Base-by-base conservation (phyloP, 2,888 invertebrate species). In the Nineta flava region DNA sequence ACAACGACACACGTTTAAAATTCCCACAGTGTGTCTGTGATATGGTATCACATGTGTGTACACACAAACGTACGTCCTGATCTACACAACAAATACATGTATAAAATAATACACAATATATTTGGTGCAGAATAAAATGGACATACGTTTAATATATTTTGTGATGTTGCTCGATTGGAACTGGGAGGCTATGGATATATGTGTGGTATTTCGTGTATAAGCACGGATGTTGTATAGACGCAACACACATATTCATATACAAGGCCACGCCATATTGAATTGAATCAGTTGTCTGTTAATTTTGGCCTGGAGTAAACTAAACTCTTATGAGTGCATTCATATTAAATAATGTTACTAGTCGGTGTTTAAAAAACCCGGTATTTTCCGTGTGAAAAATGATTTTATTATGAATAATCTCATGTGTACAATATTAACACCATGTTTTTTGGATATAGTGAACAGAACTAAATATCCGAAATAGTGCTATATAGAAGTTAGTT, bases 181-280 rank as follows among this genome's bases (percentile, higher is more conserved):
- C 34, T 21, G 26, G 26, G 16, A 46, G 26, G 46, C 16, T 17
- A 34, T 26, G 15, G 41, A 48, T 48, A 21, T 17, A 52, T 54
- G 53, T 54, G 56, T 53, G 55, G 56, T 54, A 53, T 52, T 56
- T 58, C 58, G 57, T 54, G 53, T 52, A 54, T 55, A 55, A 54
- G 57, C 55, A 55, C 55, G 57, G 56, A 53, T 48, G 52, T 53
- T 55, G 51, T 57, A 56, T 57, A 62, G 62, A 61, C 61, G 62
- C 60, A 65, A 65, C 64, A 69, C 26, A 26, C 26, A 26, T 26
- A 26, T 26, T 26, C 26, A 26, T 26, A 26, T 26, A 26, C 68
- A 70, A 71, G 71, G 70, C 68, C 71, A 65, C 69, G 72, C 74
- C 74, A 74, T 75, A 71, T 69, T 69, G 69, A 67, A 68, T 73